Conservation (phyloP, 2,113 vertebrate genomes). For the Sinocyclocheilus anophthalmus region DNA sequence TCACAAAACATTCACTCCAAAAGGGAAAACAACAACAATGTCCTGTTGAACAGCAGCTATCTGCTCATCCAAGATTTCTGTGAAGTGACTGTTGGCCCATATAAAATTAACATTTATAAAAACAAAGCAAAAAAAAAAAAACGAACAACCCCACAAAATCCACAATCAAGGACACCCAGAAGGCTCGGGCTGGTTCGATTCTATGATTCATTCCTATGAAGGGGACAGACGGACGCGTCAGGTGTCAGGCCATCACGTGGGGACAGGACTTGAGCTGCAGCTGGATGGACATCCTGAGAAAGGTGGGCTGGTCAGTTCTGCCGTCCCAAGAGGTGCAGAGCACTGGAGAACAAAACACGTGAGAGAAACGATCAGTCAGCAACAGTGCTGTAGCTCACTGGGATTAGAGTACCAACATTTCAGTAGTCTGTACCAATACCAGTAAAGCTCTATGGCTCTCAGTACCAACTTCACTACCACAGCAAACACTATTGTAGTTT, state of each 20-base stretch:
- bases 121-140: slow-evolving; percentile 57
- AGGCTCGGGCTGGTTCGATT: slow-evolving; percentile 11
- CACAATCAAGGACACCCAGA: slow-evolving; percentile 46
- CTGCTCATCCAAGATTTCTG: slow-evolving; percentile 14
- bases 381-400: slow-evolving; percentile 62
- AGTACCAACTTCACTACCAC: no score
- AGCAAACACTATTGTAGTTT: no score
- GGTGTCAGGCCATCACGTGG: slow-evolving; percentile 32
- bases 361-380: slow-evolving; percentile 63
- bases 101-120: slow-evolving; percentile 64
- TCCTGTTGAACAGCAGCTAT: slow-evolving; percentile 49
- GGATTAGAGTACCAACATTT: no score
- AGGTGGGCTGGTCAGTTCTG: slow-evolving; percentile 68
- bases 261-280: slow-evolving; percentile 36
- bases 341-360: slow-evolving; percentile 63
- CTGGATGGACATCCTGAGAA: slow-evolving; percentile 45
- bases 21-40: neutral
- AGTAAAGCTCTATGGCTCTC: no score
- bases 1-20: neutral
- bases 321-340: slow-evolving; percentile 73
- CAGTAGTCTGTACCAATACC: no score
- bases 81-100: slow-evolving; percentile 65
- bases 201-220: slow-evolving; percentile 22
- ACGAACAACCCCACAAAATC: slow-evolving; percentile 58
- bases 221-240: slow-evolving; percentile 24